Percentiles rank a stretch among this genome's conserved stretches.
phyloP scores from a whole-genome alignment of 1,140 invertebrate species.

The Apis laboriosa region DNA sequence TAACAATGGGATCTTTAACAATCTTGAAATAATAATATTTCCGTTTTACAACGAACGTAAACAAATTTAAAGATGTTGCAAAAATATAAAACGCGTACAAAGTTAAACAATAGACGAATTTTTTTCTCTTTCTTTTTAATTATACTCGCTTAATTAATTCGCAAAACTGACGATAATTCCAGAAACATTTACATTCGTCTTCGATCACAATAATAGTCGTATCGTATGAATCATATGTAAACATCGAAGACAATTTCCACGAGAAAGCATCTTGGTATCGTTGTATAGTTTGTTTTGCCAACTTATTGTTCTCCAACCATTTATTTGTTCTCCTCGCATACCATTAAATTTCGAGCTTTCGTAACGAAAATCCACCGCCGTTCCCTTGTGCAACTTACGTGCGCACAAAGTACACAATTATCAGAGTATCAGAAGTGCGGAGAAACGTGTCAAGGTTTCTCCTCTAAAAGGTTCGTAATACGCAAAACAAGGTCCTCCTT shows the following conservation, averaged over 20 bases:
- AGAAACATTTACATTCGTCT: too few species aligned
- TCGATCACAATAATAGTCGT: too few species aligned
- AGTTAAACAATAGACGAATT: too few species aligned
- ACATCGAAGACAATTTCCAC: neutral
- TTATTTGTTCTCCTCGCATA: neutral
- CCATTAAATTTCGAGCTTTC: conserved; percentile 2
- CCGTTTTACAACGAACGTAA: too few species aligned
- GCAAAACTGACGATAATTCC: too few species aligned
- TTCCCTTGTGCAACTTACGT: neutral
- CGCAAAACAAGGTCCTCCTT: neutral
- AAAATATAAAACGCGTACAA: too few species aligned
- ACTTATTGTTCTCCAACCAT: neutral
- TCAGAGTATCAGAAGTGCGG: neutral
- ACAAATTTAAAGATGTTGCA: too few species aligned
- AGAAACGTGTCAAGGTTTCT: conserved; percentile 34
- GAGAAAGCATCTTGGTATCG: neutral
- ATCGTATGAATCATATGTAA: neutral
- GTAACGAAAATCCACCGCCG: neutral
- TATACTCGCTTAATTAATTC: too few species aligned
- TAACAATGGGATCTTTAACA: too few species aligned
- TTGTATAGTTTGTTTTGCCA: conserved; percentile 5
- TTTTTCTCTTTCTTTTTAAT: too few species aligned
- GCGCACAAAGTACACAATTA: conserved; percentile 22
- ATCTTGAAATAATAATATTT: too few species aligned
- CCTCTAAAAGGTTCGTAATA: conserved; percentile 14